Evolutionary conservation across 2,797 vertebrate species (phyloP), one percentile per base, ranked within the genome.

Genomic region (Paratrypauchen microcephalus): DNA sequence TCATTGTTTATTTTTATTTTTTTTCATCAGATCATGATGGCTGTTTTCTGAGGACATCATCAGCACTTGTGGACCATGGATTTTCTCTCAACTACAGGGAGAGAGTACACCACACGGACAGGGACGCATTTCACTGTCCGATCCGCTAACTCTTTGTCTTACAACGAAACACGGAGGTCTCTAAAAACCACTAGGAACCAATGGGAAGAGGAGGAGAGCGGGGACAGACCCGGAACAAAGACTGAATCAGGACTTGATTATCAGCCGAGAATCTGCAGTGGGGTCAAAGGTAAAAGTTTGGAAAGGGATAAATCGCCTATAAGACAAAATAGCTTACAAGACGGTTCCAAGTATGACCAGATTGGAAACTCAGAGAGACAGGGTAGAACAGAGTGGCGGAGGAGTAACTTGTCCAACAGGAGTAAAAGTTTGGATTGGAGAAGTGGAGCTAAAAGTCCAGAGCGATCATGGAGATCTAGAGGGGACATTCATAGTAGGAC

Each of bases 341-440:
- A 77, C 30, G 65, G 47, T 19, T 52, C 69, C 45, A 81, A 75
- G 26, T 60, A 55, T 39, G 77, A 80, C 13, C 66, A 47, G 69
- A 70, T 36, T 48, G 52, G 26, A 52, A 79, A 68, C 62, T 55
- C 70, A 65, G 77, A 60, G 70, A 73, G 8, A 11, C 75, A 50
- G 19, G 86, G 81, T 45, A 84, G 81, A 69, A 75, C 81, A 16
- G 84, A 86, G 13, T 63, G 68, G 76, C 89, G 72, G 66, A 73
- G 52, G 66, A 2, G 8, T 7, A 54, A 74, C 67, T 13, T 79
- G 47, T 7, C 76, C 13, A 87, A 36, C 61, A 87, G 87, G 82
- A 93, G 88, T 76, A 89, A 71, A 73, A 93, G 91, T 79, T 77
- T 92, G 65, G 89, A 93, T 69, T 82, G 80, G 81, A 83, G 77